phyloP scores from a whole-genome alignment of 2,888 invertebrate genomes.

The Empis livida region DNA sequence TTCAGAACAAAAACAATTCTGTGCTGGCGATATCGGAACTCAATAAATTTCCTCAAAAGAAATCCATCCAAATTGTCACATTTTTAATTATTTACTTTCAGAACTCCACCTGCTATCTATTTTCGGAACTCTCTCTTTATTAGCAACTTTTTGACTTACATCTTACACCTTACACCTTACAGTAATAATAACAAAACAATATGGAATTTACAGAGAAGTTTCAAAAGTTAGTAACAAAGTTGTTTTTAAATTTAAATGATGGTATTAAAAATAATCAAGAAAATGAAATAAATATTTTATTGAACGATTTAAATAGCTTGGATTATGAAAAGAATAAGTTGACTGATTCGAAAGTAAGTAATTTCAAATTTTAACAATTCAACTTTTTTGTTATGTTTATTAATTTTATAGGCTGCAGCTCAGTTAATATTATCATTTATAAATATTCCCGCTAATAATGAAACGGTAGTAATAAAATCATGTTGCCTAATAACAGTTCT shows the following conservation, averaged over 20 bases:
- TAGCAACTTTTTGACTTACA: too few relatives aligned
- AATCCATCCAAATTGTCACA: too few relatives aligned
- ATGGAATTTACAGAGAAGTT: constrained; percentile 15
- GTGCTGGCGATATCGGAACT: too few relatives aligned
- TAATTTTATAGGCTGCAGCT: constrained; percentile 11
- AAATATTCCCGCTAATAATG: constrained; percentile 35
- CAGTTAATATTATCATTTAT: constrained; percentile 15
- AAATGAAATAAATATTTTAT: constrained; percentile 38
- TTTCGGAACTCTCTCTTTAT: too few relatives aligned
- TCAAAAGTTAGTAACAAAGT: constrained; percentile 15
- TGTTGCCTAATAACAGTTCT: constrained; percentile 44
- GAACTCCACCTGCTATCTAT: too few relatives aligned
- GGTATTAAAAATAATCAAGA: constrained; percentile 36
- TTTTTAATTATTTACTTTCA: too few relatives aligned
- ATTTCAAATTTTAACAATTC: neutral
- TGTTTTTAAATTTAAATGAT: constrained; percentile 24
- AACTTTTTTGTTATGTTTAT: neutral
- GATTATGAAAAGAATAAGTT: constrained; percentile 39
- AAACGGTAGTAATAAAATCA: constrained; percentile 42
- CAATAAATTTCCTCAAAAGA: too few relatives aligned
- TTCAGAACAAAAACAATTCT: too few relatives aligned
- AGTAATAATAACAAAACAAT: too few relatives aligned
- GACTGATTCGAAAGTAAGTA: constrained; percentile 14
- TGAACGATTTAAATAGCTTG: constrained; percentile 50
- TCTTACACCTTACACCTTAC: too few relatives aligned